Evolutionary conservation across 2,797 vertebrate genomes (phyloP).

Genomic region (Hydrocynus forskahlii): DNA sequence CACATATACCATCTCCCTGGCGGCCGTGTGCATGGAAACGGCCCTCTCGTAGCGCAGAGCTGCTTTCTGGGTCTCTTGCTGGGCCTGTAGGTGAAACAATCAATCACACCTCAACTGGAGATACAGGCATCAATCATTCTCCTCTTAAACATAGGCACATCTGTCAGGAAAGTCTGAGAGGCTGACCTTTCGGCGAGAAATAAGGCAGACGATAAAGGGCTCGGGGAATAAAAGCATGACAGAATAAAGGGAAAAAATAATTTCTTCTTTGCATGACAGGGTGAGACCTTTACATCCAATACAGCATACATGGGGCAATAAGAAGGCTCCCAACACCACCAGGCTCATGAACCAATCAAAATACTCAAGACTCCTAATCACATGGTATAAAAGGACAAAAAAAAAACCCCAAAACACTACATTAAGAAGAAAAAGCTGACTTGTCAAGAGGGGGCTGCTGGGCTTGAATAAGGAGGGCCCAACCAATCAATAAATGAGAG

Average conservation of each 20-base stretch:
- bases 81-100: conserved; percentile 76
- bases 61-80: conserved; percentile 92
- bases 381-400: not conserved
- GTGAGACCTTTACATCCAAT: not conserved
- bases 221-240: conserved; percentile 1
- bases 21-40: conserved; percentile 90
- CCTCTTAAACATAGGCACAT: conserved; percentile 23
- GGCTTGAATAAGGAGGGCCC: conserved; percentile 37
- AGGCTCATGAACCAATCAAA: conserved; percentile 5
- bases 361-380: conserved; percentile 17
- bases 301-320: not conserved
- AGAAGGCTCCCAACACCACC: not conserved
- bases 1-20: conserved; percentile 93
- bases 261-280: not conserved
- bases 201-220: conserved; percentile 1
- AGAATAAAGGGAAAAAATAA: not conserved
- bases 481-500: conserved; percentile 46
- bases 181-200: conserved; percentile 45
- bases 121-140: conserved; percentile 51
- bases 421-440: conserved; percentile 29
- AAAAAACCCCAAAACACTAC: conserved; percentile 36
- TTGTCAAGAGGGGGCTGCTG: conserved; percentile 35
- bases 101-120: conserved; percentile 35
- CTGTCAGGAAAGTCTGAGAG: conserved; percentile 22
- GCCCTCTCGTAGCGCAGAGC: conserved; percentile 89